Evolutionary conservation across 2,888 invertebrate genomes (phyloP), one percentile per base, ranked within the genome.

Genomic region (Dryococelus australis): DNA sequence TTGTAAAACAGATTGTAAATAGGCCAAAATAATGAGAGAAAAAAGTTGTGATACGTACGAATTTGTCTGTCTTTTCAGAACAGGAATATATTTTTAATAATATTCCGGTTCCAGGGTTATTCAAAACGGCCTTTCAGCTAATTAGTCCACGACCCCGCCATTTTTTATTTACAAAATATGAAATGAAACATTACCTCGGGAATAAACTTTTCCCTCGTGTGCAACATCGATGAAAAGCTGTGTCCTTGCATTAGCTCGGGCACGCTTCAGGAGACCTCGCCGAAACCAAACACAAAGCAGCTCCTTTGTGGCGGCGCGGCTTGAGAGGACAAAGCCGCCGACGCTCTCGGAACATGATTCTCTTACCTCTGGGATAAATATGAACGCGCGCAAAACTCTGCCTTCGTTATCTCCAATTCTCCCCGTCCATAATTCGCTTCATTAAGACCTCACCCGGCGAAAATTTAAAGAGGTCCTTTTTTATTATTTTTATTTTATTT

Each of bases 291-390:
- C 16, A 65, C 65, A 65, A 65, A 65, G 65, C 65, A 65, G 65
- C 65, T 65, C 13, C 65, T 65, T 9, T 65, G 10, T 65, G 8
- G 10, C 16, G 24, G 13, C 65, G 20, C 16, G 65, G 65, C 5
- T 65, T 65, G 65, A 65, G 65, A 24, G 24, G 65, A 65, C 65
- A 65, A 65, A 65, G 65, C 65, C 65, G 24, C 6, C 65, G 20
- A 16, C 24, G 20, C 65, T 24, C 65, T 65, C 65, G 65, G 16
- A 65, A 20, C 65, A 65, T 65, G 65, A 65, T 65, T 65, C 10
- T 65, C 65, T 65, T 65, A 65, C 65, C 65, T 65, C 16, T 65
- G 65, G 65, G 65, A 65, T 65, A 24, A 65, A 65, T 65, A 65
- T 24, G 65, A 65, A 65, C 65, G 16, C 24, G 16, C 20, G n/a